Evolutionary conservation across 2,888 invertebrate genomes (phyloP), one percentile per base, ranked within the genome.

Genomic region (Ormyrus labotus): DNA sequence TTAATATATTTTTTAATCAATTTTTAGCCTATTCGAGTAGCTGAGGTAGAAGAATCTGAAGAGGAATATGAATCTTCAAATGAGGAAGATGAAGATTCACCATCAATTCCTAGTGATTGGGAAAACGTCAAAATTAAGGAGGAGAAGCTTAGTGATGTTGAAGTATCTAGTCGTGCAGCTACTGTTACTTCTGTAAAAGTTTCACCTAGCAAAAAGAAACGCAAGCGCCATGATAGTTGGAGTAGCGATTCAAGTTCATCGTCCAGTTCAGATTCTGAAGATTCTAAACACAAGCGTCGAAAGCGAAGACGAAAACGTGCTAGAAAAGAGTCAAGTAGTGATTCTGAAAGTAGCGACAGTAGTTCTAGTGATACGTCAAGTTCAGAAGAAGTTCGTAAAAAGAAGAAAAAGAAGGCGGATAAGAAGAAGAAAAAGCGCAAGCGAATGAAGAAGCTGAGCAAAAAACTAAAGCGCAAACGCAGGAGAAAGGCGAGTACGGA

Each of bases 61-160:
- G 82, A 87, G 73, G 70, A 61, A 4, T 72, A 83, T 10, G 71
- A 71, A 64, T 68, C 65, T 48, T 60, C 60, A 9, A 74, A 83
- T 4, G 83, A 85, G 9, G 81, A 70, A 50, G 75, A 81, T 2
- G 79, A 73, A 7, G 85, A 86, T 34, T 87, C 88, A n/a, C 82
- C 81, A 60, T 86, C 87, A 0, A 83, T 89, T 70, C 88, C 88
- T 0, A 88, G 85, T 13, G 89, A 89, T 65, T 89, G 89, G 89
- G 87, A 89, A 74, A 88, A 88, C 9, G 86, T 88, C 7, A 84
- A 83, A 13, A 87, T 89, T 13, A 90, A 90, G 81, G 86, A 86
- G 1, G 90, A 90, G 70, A 85, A 86, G 19, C 34, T 86, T n/a
- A 88, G 88, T 34, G 89, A 89, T 34, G 85, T 84, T 5, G 81